phyloP scores from a whole-genome alignment of 2,888 invertebrate species.

The Hedychridium roseum region DNA sequence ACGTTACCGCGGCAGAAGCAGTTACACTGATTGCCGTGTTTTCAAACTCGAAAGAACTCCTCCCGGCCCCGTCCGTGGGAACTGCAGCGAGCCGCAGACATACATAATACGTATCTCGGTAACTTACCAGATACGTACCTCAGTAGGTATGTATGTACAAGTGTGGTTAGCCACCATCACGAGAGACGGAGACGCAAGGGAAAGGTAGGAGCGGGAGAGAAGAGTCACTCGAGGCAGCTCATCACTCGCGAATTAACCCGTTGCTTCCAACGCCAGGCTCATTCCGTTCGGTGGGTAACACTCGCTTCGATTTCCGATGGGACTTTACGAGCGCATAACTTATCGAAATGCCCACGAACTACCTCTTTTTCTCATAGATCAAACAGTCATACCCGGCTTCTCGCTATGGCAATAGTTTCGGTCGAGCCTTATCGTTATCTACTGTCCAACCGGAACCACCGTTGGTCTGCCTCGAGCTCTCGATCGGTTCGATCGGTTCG shows the following conservation, averaged over 20 bases:
- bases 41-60: constrained; percentile 59
- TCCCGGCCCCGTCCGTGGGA: constrained; percentile 57
- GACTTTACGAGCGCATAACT: constrained; percentile 44
- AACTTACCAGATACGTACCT: constrained; percentile 8
- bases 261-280: constrained; percentile 43
- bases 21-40: constrained; percentile 62
- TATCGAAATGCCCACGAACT: constrained; percentile 41
- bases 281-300: constrained; percentile 28
- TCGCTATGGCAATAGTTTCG: no score
- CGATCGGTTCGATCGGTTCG: no score
- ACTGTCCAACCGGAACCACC: no score
- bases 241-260: constrained; percentile 54
- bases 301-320: constrained; percentile 49
- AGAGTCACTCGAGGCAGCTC: constrained; percentile 41
- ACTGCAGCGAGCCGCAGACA: constrained; percentile 50
- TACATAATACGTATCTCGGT: constrained; percentile 30
- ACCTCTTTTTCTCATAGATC: not conserved
- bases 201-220: constrained; percentile 19
- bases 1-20: constrained; percentile 53
- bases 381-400: no score
- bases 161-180: constrained; percentile 24
- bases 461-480: no score
- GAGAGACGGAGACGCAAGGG: constrained; percentile 15
- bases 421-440: no score
- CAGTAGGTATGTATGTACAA: constrained; percentile 9